These are phyloP conservation scores for Saccostrea echinata DNA, from an alignment of 1,140 invertebrate genomes.

Conservation along the genomic window DNA sequence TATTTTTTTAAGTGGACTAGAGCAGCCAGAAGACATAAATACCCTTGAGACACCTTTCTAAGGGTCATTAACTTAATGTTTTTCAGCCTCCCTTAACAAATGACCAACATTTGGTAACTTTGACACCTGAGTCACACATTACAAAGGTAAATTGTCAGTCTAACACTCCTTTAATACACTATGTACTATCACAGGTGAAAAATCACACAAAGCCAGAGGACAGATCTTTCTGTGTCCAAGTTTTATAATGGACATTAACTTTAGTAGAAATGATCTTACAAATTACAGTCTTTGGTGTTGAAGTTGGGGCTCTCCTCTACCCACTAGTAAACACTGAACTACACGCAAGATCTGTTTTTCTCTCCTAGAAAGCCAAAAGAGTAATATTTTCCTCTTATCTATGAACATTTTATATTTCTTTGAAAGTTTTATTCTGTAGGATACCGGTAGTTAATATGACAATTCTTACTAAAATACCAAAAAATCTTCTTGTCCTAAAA, in stretches of 20 bases:
- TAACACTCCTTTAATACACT: background rate
- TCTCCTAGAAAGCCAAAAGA: too few relatives aligned
- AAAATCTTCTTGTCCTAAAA: too few relatives aligned
- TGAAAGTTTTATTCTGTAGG: too few relatives aligned
- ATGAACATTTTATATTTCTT: too few relatives aligned
- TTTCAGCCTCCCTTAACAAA: constrained; percentile 6
- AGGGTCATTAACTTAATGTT: background rate
- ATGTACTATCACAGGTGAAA: background rate
- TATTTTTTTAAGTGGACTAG: background rate
- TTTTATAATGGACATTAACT: background rate
- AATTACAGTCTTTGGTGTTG: too few relatives aligned
- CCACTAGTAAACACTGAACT: too few relatives aligned
- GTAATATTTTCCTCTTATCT: too few relatives aligned
- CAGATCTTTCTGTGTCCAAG: background rate
- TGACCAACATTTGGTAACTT: constrained; percentile 1
- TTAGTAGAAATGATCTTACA: too few relatives aligned
- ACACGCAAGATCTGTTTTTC: too few relatives aligned
- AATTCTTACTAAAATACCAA: too few relatives aligned
- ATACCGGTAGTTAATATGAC: too few relatives aligned
- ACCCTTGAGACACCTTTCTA: background rate
- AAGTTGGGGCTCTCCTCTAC: too few relatives aligned
- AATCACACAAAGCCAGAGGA: background rate
- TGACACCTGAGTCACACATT: constrained; percentile 26
- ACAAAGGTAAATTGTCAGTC: background rate
- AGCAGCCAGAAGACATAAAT: background rate